Base-by-base conservation (phyloP, 2,113 vertebrate genomes). In the Sturnus vulgaris region DNA sequence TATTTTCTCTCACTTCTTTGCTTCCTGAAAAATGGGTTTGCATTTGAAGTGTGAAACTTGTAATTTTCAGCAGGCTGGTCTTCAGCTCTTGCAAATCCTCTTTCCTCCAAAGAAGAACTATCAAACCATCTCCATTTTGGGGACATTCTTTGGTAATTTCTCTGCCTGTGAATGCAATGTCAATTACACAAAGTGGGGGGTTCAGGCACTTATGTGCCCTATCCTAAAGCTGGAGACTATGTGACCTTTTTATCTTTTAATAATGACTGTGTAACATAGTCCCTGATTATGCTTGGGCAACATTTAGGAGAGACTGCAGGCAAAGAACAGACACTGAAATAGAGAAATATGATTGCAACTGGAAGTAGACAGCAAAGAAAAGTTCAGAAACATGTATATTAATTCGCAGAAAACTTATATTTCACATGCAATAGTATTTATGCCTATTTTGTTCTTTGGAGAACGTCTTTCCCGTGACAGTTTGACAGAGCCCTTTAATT, bases 1-100 rank as follows among this genome's bases (percentile, higher is more conserved):
- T 79, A 84, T 82, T 91, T 92, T 84, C 73, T 90, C 40, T 82
- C 69, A 81, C 47, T 81, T 85, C 24, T 39, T 76, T 37, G 15
- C 24, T 60, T 35, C 31, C 22, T 79, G 60, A 89, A 91, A 91
- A 87, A 61, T 0, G 0, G 27, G 56, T 31, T 79, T 82, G 49
- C 60, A 55, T 71, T 42, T 64, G 22, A 83, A 83, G 80, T 65
- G 42, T 65, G 65, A 91, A 96, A 91, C 73, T 70, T 42, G 23
- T 10, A 63, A 89, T 91, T 92, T 96, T 84, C 77, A 89, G 46
- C 27, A 66, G 60, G 24, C 52, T 52, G 15, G 33, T 75, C 39
- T 78, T 72, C 15, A 8, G 39, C 24, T 75, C 56, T 65, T 20
- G 12, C 28, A 92, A 87, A 79, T 50, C 19, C 19, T 22, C 52